These are phyloP conservation scores for Cryptocephalus primarius DNA, from an alignment of 2,888 invertebrate genomes.

Conservation along the genomic window DNA sequence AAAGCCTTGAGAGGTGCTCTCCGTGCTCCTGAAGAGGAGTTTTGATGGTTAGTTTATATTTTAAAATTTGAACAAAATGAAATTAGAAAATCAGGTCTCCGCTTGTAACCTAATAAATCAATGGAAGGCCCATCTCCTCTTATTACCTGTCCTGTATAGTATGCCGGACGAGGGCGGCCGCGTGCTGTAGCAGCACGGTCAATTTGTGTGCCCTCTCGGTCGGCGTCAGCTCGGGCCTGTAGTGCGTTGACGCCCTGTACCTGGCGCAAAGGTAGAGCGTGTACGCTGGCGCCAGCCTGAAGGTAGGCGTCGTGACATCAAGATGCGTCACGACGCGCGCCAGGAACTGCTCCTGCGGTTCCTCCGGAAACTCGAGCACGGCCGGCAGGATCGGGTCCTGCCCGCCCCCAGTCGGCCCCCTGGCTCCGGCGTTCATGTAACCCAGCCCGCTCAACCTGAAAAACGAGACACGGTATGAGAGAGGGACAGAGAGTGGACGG, in stretches of 20 bases:
- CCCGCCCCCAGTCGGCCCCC: conserved; percentile 47
- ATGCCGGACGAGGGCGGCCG: conserved; percentile 71
- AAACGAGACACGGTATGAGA: conserved; percentile 8
- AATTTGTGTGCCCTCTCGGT: conserved; percentile 86
- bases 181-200: conserved; percentile 81
- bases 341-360: conserved; percentile 86
- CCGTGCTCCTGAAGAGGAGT: conserved; percentile 55
- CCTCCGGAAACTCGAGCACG: conserved; percentile 88
- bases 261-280: conserved; percentile 89
- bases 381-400: conserved; percentile 89
- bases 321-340: conserved; percentile 78
- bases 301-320: conserved; percentile 80
- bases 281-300: conserved; percentile 95
- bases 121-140: not conserved
- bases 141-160: conserved; percentile 1
- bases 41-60: no score
- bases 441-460: conserved; percentile 36
- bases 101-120: no score
- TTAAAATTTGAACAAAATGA: no score
- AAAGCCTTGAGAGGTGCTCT: conserved; percentile 78
- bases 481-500: conserved; percentile 6
- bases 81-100: no score
- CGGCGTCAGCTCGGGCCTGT: conserved; percentile 84
- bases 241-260: conserved; percentile 89
- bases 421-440: not conserved